Percentiles rank a stretch among this genome's conserved stretches.
These are phyloP conservation scores for Coreoperca whiteheadi DNA, from an alignment of 2,113 vertebrate species.

Conservation along the genomic window DNA sequence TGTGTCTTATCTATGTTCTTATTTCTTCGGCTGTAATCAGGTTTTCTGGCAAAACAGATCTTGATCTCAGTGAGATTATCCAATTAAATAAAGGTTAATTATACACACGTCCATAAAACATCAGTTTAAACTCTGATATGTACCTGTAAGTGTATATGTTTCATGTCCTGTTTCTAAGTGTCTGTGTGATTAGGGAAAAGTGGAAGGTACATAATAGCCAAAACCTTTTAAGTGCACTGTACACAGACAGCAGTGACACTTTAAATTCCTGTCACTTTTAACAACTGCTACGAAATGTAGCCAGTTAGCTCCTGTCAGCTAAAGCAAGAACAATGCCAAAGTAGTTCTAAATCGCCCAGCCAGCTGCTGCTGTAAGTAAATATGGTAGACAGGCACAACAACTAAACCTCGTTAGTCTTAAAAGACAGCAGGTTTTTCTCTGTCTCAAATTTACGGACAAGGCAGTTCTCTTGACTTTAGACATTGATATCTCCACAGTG, in stretches of 20 bases:
- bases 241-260: background rate
- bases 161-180: background rate
- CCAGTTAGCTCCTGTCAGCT: background rate
- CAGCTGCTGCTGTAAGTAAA: background rate
- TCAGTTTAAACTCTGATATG: background rate
- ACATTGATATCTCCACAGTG: too few species aligned
- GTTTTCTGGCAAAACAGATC: conserved; percentile 7
- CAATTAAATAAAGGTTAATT: background rate
- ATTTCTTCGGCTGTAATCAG: background rate
- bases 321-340: background rate
- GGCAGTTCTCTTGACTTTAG: too few species aligned
- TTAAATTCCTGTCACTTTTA: too few species aligned
- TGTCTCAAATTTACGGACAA: too few species aligned
- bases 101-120: background rate
- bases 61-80: background rate
- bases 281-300: background rate
- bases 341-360: background rate
- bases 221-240: conserved; percentile 1
- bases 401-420: background rate
- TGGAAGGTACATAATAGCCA: background rate
- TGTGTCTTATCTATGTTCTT: background rate
- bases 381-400: background rate
- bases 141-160: background rate
- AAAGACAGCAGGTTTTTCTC: too few species aligned
- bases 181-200: background rate